phyloP scores from a whole-genome alignment of 2,113 vertebrate genomes.

The Oostethus manadensis region DNA sequence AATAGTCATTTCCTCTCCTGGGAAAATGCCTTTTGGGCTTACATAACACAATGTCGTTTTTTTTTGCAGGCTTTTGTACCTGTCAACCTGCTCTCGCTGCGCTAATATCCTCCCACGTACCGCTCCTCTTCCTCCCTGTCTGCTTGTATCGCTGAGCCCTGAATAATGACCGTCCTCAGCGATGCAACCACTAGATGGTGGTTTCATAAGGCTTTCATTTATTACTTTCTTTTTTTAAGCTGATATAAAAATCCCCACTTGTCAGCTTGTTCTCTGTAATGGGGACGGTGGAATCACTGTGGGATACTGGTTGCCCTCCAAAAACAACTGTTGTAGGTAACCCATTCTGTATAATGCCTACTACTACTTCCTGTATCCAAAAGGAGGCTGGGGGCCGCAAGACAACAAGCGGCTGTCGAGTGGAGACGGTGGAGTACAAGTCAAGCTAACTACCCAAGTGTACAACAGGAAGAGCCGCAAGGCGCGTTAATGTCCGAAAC shows the following conservation, averaged over 20 bases:
- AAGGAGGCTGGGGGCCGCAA: no score
- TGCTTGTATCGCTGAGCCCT: slow-evolving; percentile 36
- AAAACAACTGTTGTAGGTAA: no score
- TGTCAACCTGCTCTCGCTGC: slow-evolving; percentile 48
- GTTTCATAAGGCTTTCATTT: slow-evolving; percentile 47
- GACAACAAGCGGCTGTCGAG: no score
- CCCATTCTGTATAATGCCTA: no score
- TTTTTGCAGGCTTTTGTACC: slow-evolving; percentile 46
- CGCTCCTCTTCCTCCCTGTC: slow-evolving; percentile 35
- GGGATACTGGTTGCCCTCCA: no score
- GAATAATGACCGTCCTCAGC: slow-evolving; percentile 38
- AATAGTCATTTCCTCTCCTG: slow-evolving; percentile 4
- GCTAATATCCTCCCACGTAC: slow-evolving; percentile 54
- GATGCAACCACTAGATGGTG: slow-evolving; percentile 34
- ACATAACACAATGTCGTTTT: slow-evolving; percentile 26
- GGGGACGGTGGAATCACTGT: background rate
- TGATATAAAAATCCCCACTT: slow-evolving; percentile 29
- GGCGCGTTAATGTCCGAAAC: no score
- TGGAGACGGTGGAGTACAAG: no score
- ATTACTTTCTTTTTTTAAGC: slow-evolving; percentile 5
- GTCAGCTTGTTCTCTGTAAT: slow-evolving; percentile 10
- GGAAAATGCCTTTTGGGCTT: slow-evolving; percentile 22
- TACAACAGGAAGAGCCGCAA: no score
- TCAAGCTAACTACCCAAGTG: no score
- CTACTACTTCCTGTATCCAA: no score